Conservation (phyloP, 1,140 invertebrate species). For the Formica exsecta region DNA sequence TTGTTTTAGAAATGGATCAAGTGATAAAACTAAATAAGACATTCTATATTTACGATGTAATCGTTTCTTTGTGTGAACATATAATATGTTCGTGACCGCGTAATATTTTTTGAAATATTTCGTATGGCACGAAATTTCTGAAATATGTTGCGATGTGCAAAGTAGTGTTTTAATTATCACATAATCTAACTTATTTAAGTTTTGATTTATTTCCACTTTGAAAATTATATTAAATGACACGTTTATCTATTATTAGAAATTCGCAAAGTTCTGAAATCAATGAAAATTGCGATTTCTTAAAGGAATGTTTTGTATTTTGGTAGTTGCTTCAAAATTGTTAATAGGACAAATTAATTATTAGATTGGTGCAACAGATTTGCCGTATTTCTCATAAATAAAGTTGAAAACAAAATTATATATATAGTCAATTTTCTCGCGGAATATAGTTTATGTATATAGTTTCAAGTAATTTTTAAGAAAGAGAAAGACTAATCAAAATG, state of each 20-base stretch:
- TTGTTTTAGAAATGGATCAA: neutral
- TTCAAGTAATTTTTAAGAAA: too few species aligned
- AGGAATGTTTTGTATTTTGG: slow-evolving; percentile 29
- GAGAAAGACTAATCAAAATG: too few species aligned
- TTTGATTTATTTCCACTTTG: neutral
- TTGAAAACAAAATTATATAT: too few species aligned
- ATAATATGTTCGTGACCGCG: neutral
- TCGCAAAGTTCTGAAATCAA: slow-evolving; percentile 22
- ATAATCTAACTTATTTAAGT: slow-evolving; percentile 12
- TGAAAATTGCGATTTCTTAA: neutral
- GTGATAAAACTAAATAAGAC: slow-evolving; percentile 22
- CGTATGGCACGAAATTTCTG: neutral
- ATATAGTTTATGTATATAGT: too few species aligned
- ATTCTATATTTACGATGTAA: slow-evolving; percentile 27
- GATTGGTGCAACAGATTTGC: too few species aligned
- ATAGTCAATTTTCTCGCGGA: too few species aligned
- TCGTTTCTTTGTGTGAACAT: neutral
- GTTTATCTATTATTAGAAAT: slow-evolving; percentile 23
- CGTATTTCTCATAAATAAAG: too few species aligned
- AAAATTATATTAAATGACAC: slow-evolving; percentile 25
- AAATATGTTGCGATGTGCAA: slow-evolving; percentile 26
- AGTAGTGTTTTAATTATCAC: slow-evolving; percentile 11
- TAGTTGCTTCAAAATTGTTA: slow-evolving; percentile 35
- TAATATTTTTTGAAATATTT: slow-evolving; percentile 45
- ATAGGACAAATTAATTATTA: slow-evolving; percentile 20